Conservation (phyloP, 2,888 invertebrate species). For the Mantis religiosa region DNA sequence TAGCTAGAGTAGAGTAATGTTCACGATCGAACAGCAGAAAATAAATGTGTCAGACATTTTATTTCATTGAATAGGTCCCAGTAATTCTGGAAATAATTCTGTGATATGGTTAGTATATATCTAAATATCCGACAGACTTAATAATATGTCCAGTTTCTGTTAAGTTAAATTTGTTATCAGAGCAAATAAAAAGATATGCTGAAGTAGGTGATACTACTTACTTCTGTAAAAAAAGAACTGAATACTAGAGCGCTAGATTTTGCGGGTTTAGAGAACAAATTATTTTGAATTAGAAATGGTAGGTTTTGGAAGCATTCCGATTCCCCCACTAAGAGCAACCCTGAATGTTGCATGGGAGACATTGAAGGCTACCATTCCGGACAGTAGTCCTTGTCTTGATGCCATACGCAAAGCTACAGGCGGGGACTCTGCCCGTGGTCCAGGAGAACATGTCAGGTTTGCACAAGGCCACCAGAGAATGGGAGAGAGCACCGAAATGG, state of each 20-base stretch:
- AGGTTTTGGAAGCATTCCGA: constrained; percentile 58
- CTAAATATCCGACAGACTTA: neutral
- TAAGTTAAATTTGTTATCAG: neutral
- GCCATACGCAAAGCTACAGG: constrained; percentile 36
- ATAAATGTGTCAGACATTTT: neutral
- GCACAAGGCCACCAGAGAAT: constrained; percentile 40
- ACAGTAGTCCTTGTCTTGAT: constrained; percentile 52
- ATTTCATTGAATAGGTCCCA: neutral
- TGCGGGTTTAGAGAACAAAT: neutral
- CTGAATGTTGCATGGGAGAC: constrained; percentile 81
- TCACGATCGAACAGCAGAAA: neutral
- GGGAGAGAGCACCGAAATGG: constrained; percentile 45
- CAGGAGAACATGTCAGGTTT: constrained; percentile 34
- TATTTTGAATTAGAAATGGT: constrained; percentile 47
- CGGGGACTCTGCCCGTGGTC: constrained; percentile 21
- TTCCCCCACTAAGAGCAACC: constrained; percentile 72
- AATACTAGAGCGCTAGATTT: neutral
- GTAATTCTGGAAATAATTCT: neutral
- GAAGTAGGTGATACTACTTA: neutral
- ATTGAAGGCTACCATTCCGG: constrained; percentile 71
- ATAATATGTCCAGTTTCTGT: neutral
- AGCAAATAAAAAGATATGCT: neutral
- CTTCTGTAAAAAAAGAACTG: neutral
- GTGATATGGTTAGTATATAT: neutral
- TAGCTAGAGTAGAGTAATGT: neutral